Evolutionary conservation across 2,113 vertebrate genomes (phyloP).

Genomic region (Zosterops lateralis): DNA sequence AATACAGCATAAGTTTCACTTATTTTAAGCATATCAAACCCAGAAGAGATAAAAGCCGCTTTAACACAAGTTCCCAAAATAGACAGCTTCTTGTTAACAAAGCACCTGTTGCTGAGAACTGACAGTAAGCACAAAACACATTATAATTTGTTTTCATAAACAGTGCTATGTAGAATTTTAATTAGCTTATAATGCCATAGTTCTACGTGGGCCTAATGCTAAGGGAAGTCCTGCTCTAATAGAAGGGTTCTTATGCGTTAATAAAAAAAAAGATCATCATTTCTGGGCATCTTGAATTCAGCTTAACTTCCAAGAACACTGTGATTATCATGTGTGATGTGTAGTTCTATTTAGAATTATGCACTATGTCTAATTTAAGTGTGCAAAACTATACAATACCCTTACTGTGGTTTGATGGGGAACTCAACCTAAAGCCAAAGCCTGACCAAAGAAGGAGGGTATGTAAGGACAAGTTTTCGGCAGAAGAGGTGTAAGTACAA

Average conservation of each 20-base stretch:
- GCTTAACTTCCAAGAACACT: conserved; percentile 18
- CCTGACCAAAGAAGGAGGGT: conserved; percentile 22
- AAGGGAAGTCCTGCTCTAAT: conserved; percentile 10
- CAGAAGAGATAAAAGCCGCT: conserved; percentile 50
- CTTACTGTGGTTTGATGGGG: conserved; percentile 34
- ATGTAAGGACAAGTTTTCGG: conserved; percentile 18
- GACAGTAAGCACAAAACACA: conserved; percentile 58
- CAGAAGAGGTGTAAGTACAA: background rate
- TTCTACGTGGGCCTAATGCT: background rate
- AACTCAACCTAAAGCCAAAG: conserved; percentile 48
- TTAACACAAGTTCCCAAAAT: conserved; percentile 52
- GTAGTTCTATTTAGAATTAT: conserved; percentile 37
- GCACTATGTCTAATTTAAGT: conserved; percentile 50
- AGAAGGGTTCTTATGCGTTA: conserved; percentile 4
- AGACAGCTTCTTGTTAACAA: conserved; percentile 62
- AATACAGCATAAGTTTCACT: conserved; percentile 54
- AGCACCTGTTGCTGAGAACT: conserved; percentile 60
- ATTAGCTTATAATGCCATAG: conserved; percentile 37
- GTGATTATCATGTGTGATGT: conserved; percentile 26
- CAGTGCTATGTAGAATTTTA: conserved; percentile 51
- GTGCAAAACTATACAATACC: conserved; percentile 61
- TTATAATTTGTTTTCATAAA: conserved; percentile 63
- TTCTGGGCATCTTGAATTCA: conserved; percentile 22
- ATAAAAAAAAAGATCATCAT: background rate
- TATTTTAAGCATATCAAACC: conserved; percentile 61